Base-by-base conservation (phyloP, 1,140 invertebrate genomes). In the Vollenhovia emeryi region DNA sequence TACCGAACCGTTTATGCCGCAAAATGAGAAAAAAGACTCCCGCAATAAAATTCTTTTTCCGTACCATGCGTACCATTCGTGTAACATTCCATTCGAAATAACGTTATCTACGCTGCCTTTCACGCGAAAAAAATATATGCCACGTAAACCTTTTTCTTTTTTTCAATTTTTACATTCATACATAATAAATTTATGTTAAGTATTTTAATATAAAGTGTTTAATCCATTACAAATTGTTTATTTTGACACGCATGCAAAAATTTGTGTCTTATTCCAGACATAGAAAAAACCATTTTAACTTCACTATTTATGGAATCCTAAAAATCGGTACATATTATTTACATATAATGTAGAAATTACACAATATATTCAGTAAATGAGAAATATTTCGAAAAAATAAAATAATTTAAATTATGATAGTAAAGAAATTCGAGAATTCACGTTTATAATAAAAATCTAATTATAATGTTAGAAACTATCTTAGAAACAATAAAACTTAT, bases 11-110 rank as follows among this genome's bases (percentile, higher is more conserved):
- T 50, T 33, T 27, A 55, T 43, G n/a, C 8, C 9, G 52, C 13
- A 30, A 83, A 73, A 40, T 74, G 18, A 43, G 36, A 21, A 33
- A 55, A 82, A 55, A 13, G 15, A 15, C 27, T 68, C 13, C 5
- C 7, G 55, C 21, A 59, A 73, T 74, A 30, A 24, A 33, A 60
- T 73, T 27, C 52, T 33, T 59, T 30, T 13, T n/a, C n/a, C 24
- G 4, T 24, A 36, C 30, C 13, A 52, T 13, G 7, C 18, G 30
- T 5, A 30, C n/a, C 18, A 45, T 2, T 68, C 18, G 33, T 21
- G 52, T 52, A 24, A 40, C 40, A 18, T 71, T 33, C 45, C 21
- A 24, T 82, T 73, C 52, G 7, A 45, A 73, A 60, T 24, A 74
- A 73, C 6, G 21, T 40, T 50, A 18, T 50, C 33, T 73, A 21